Conservation (phyloP, 1,140 invertebrate genomes). For the Heliconius congener region DNA sequence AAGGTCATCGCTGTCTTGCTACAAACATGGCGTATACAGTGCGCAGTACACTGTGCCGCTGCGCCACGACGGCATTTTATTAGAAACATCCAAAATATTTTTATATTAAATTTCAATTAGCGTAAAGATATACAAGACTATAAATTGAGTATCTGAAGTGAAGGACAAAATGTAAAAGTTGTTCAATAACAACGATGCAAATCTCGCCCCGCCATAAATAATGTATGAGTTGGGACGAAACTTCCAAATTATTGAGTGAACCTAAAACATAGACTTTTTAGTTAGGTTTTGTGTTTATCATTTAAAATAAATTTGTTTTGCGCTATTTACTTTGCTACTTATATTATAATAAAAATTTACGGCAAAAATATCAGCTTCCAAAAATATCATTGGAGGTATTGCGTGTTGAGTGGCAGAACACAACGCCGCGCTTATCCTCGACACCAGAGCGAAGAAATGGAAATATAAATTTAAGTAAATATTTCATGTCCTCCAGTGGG, state of each 20-base stretch:
- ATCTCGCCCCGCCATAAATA: constrained; percentile 65
- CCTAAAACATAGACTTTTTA: constrained; percentile 11
- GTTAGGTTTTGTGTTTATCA: not conserved
- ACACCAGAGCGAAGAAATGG: too few relatives aligned
- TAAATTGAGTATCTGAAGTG: constrained; percentile 32
- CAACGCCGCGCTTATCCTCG: not conserved
- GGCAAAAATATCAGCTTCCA: too few relatives aligned
- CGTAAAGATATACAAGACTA: not conserved
- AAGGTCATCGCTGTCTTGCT: too few relatives aligned
- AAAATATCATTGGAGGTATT: not conserved
- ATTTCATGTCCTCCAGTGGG: too few relatives aligned
- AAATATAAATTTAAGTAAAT: too few relatives aligned
- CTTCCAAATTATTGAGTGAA: constrained; percentile 29
- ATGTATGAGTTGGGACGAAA: constrained; percentile 51
- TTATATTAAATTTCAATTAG: constrained; percentile 4
- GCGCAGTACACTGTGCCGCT: too few relatives aligned
- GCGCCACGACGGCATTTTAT: not conserved
- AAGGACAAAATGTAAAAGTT: constrained; percentile 71
- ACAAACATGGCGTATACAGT: too few relatives aligned
- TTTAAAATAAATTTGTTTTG: not conserved
- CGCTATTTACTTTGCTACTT: not conserved
- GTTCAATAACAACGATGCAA: constrained; percentile 70
- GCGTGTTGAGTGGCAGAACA: not conserved
- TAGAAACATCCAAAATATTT: not conserved
- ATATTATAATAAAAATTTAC: too few relatives aligned